These are phyloP conservation scores for Chloroclysta siterata DNA, from an alignment of 2,888 invertebrate genomes.

Conservation along the genomic window DNA sequence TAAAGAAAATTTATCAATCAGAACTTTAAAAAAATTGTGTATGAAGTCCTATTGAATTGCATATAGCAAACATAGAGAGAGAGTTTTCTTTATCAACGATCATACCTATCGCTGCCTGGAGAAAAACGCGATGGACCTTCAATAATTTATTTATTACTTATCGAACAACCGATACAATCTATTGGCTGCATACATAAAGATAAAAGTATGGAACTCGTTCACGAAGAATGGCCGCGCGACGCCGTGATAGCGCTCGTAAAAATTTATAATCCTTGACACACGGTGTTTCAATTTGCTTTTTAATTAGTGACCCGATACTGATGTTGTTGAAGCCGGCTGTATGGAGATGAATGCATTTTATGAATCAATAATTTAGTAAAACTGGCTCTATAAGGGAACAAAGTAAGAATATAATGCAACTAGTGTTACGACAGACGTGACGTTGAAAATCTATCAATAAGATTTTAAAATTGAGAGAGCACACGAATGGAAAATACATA, in stretches of 20 bases:
- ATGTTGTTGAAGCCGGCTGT: conserved; percentile 16
- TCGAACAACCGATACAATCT: conserved; percentile 64
- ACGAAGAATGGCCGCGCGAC: conserved; percentile 42
- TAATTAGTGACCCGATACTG: conserved; percentile 57
- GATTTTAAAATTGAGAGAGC: too few species aligned
- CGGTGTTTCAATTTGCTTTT: conserved; percentile 73
- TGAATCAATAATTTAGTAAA: conserved; percentile 35
- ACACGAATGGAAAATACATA: too few species aligned
- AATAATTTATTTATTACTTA: conserved; percentile 69
- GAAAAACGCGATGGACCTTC: conserved; percentile 58
- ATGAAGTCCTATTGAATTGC: neutral
- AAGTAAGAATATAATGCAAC: conserved; percentile 4
- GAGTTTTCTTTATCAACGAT: neutral
- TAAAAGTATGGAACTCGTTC: conserved; percentile 49
- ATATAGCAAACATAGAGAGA: neutral
- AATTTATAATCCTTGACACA: conserved; percentile 74
- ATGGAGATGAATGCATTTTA: conserved; percentile 33
- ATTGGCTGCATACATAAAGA: conserved; percentile 66
- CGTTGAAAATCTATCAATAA: too few species aligned
- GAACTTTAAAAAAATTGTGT: neutral
- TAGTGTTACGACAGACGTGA: too few species aligned
- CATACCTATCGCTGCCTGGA: conserved; percentile 18
- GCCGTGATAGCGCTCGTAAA: conserved; percentile 70
- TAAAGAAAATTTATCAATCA: too few species aligned
- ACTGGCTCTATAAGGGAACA: conserved; percentile 27